A percentile compares a stretch with the other conserved stretches of the same genome.
Evolutionary conservation across 1,140 invertebrate species (phyloP).

Genomic region (Cephus cinctus): DNA sequence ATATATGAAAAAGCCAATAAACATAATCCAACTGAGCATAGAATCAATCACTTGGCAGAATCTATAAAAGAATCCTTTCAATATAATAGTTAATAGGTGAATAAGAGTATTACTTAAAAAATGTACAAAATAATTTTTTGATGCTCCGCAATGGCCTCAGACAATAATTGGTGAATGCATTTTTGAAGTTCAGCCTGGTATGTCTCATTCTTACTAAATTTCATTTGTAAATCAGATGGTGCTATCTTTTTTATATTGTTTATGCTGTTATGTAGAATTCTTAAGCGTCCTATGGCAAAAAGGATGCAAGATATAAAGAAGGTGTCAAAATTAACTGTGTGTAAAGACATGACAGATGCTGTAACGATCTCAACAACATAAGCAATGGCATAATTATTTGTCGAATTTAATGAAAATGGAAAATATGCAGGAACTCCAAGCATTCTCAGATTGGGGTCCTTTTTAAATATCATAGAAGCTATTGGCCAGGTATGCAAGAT

Average conservation of each 20-base stretch:
- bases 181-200: background rate
- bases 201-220: no score
- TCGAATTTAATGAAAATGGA: background rate
- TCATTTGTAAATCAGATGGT: no score
- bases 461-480: background rate
- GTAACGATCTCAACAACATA: background rate
- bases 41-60: background rate
- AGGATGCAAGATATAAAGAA: background rate
- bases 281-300: background rate
- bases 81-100: background rate
- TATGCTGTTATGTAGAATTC: background rate
- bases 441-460: background rate
- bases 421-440: background rate
- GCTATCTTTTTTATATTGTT: no score
- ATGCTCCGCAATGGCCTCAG: no score
- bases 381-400: background rate
- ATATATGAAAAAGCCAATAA: background rate
- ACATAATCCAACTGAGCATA: background rate
- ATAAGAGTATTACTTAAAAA: background rate
- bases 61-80: background rate
- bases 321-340: background rate
- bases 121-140: background rate
- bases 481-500: background rate
- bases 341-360: background rate
- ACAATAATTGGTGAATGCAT: no score